These are phyloP conservation scores for Arbacia lixula DNA, from an alignment of 53 echinoderm and acorn worm genomes.

Conservation along the genomic window DNA sequence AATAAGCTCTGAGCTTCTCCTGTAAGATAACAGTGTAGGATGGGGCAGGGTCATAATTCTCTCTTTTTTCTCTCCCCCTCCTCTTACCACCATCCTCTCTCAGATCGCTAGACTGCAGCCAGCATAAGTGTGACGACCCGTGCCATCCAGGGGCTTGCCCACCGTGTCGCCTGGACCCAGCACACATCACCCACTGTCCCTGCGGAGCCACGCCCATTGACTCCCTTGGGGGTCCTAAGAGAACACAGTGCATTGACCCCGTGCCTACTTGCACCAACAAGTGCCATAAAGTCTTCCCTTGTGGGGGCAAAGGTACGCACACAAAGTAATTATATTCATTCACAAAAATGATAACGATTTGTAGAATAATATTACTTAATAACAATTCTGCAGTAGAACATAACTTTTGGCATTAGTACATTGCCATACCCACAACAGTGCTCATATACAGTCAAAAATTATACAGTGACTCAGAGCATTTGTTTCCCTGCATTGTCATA, in stretches of 20 bases:
- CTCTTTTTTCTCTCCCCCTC: background rate
- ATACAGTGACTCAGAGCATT: too few relatives aligned
- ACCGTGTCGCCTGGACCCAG: constrained; percentile 82
- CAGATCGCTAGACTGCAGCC: constrained; percentile 78
- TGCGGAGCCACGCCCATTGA: constrained; percentile 78
- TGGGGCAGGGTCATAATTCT: too few relatives aligned
- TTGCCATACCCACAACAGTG: too few relatives aligned
- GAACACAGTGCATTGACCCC: constrained; percentile 84
- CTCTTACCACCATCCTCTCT: background rate
- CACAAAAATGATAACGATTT: background rate
- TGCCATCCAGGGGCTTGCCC: constrained; percentile 85
- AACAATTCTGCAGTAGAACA: too few relatives aligned
- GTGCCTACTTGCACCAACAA: constrained; percentile 81
- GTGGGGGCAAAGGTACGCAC: constrained; percentile 81
- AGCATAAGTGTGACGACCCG: constrained; percentile 74
- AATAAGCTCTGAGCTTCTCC: too few relatives aligned
- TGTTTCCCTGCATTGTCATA: too few relatives aligned
- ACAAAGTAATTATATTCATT: background rate
- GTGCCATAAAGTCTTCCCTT: constrained; percentile 71
- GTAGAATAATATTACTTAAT: too few relatives aligned
- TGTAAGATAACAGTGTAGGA: too few relatives aligned
- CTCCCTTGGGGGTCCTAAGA: constrained; percentile 41
- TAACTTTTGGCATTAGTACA: too few relatives aligned
- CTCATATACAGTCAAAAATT: too few relatives aligned
- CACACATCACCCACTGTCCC: constrained; percentile 78